Percentiles rank a stretch among this genome's conserved stretches.
phyloP scores from a whole-genome alignment of 2,888 invertebrate species.

The Aphodius sticticus region DNA sequence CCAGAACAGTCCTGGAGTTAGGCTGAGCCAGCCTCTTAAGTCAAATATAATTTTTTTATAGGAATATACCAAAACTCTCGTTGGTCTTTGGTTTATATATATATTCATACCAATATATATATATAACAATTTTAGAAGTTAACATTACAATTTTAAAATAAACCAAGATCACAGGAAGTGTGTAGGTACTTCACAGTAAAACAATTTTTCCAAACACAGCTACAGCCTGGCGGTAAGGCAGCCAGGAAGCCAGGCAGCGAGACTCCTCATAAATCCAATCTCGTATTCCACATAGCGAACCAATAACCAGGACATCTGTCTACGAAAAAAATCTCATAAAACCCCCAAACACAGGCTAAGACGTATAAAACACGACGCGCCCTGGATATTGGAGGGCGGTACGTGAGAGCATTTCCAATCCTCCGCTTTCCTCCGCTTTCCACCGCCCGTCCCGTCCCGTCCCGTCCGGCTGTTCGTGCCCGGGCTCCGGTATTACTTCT shows the following conservation, averaged over 20 bases:
- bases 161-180: too few relatives aligned
- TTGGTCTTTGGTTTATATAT: too few relatives aligned
- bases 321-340: constrained; percentile 56
- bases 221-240: too few relatives aligned
- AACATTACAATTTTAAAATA: too few relatives aligned
- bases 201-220: too few relatives aligned
- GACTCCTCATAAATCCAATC: constrained; percentile 48
- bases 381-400: constrained; percentile 51
- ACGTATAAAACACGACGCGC: constrained; percentile 53
- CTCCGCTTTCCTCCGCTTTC: constrained; percentile 48
- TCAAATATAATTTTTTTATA: too few relatives aligned
- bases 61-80: too few relatives aligned
- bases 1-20: too few relatives aligned
- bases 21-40: too few relatives aligned
- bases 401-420: constrained; percentile 59
- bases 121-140: too few relatives aligned
- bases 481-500: constrained; percentile 53
- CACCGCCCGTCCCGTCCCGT: constrained; percentile 22
- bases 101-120: too few relatives aligned
- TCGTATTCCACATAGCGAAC: constrained; percentile 55
- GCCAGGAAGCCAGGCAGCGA: background rate
- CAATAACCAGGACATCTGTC: constrained; percentile 56
- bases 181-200: too few relatives aligned
- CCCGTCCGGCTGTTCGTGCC: constrained; percentile 34
- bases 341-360: constrained; percentile 52